Base-by-base conservation (phyloP, 1,140 invertebrate species). In the Micrasema longulum region DNA sequence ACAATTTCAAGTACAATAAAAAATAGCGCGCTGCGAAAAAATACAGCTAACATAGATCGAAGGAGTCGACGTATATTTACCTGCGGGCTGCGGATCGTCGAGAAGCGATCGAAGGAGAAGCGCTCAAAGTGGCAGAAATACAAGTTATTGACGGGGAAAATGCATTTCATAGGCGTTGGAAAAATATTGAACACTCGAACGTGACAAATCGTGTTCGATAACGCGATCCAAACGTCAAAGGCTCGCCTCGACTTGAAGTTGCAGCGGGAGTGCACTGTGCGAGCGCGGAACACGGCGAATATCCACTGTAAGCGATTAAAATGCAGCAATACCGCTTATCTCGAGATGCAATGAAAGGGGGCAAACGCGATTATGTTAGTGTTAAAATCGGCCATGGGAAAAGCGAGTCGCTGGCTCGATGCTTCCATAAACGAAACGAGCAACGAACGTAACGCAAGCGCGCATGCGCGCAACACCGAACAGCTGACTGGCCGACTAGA, bases 391-490 rank as follows among this genome's bases (percentile, higher is more conserved):
- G 60, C 60, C 60, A 64, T 64, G 16, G 41, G 57, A 47, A 64
- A 64, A 64, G n/a, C 22, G 20, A 23, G 41, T 31, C 20, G n/a
- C 20, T 47, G 38, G 60, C 45, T 64, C 60, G 43, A 64, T 64
- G 60, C 60, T 45, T 64, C 60, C 43, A 64, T 66, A 41, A 18
- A 53, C 45, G 64, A 66, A 52, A 50, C 48, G 22, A 45, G 43
- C 22, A 2, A 7, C 43, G 6, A 26, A 11, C 22, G 18, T 1
- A 11, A 26, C 64, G 48, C 64, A 12, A 52, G 64, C 45, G 64
- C 31, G 26, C n/a, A 53, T 66, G 64, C 45, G 64, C 31, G 14
- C n/a, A 38, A 22, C 14, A 38, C 6, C 23, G 18, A 53, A 66
- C 45, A 53, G 64, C 64, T 52, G 64, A 53, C 45, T 35, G 63